These are phyloP conservation scores for Pedionomus torquatus DNA, from an alignment of 2,113 vertebrate genomes.

Conservation along the genomic window DNA sequence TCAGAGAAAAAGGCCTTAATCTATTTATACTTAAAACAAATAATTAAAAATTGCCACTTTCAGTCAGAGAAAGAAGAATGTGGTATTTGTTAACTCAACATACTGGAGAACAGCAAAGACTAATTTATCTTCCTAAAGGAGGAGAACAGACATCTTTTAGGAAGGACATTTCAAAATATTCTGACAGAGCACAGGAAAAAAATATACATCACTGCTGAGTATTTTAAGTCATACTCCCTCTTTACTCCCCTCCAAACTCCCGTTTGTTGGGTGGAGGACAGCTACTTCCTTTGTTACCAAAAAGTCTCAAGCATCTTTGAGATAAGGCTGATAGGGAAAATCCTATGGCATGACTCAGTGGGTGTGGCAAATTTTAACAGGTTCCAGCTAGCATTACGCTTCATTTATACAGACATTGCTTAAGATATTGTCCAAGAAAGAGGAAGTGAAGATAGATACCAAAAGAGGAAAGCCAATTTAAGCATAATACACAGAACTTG, in stretches of 20 bases:
- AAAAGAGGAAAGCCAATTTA: conserved; percentile 2
- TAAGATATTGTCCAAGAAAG: background rate
- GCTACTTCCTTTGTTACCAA: conserved; percentile 28
- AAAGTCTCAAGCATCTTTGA: background rate
- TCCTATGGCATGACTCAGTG: conserved; percentile 22
- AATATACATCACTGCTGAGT: background rate
- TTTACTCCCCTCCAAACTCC: background rate
- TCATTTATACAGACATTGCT: background rate
- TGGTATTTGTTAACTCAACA: background rate
- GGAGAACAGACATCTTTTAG: background rate
- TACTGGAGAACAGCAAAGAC: background rate
- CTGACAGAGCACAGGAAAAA: background rate
- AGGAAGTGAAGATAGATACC: background rate
- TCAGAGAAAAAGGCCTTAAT: background rate
- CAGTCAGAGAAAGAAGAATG: background rate
- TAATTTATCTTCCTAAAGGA: background rate
- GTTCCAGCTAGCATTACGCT: background rate
- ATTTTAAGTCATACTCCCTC: background rate
- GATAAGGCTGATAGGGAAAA: background rate
- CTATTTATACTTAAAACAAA: background rate
- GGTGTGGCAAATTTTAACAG: conserved; percentile 9
- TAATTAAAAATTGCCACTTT: background rate
- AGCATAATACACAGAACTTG: background rate
- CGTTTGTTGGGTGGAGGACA: background rate
- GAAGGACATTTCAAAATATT: background rate